Percentiles rank a stretch among this genome's conserved stretches.
Evolutionary conservation across 1,140 invertebrate species (phyloP).

Genomic region (Diplogasteroides magnus): DNA sequence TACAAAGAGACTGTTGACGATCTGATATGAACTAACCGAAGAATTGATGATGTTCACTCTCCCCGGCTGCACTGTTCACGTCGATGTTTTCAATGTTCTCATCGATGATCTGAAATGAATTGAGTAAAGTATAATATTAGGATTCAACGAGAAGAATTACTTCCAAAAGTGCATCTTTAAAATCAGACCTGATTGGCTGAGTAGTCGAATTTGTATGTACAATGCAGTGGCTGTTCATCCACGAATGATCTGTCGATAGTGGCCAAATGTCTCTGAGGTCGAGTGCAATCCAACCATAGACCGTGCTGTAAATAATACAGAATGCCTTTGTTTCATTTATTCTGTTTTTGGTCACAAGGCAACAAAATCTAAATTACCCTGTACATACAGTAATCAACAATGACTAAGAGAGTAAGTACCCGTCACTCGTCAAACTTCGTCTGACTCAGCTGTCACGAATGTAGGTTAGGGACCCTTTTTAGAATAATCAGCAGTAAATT

Average conservation of each 20-base stretch:
- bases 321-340: no score
- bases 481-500: no score
- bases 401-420: no score
- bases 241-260: slow-evolving; percentile 19
- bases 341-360: no score
- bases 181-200: slow-evolving; percentile 34
- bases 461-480: no score
- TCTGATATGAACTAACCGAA: slow-evolving; percentile 33
- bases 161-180: not conserved
- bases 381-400: no score
- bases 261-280: slow-evolving; percentile 34
- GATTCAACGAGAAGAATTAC: no score
- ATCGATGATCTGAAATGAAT: slow-evolving; percentile 34
- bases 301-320: slow-evolving; percentile 43
- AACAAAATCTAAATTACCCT: no score
- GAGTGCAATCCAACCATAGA: slow-evolving; percentile 49
- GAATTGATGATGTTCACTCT: slow-evolving; percentile 54
- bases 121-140: slow-evolving; percentile 4
- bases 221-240: slow-evolving; percentile 46
- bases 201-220: slow-evolving; percentile 53
- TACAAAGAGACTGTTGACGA: not conserved
- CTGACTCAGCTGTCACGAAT: no score
- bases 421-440: no score
- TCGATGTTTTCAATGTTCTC: slow-evolving; percentile 46
- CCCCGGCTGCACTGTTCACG: slow-evolving; percentile 47